Evolutionary conservation across 2,888 invertebrate genomes (phyloP), one percentile per base, ranked within the genome.

Genomic region (Clunio marinus): DNA sequence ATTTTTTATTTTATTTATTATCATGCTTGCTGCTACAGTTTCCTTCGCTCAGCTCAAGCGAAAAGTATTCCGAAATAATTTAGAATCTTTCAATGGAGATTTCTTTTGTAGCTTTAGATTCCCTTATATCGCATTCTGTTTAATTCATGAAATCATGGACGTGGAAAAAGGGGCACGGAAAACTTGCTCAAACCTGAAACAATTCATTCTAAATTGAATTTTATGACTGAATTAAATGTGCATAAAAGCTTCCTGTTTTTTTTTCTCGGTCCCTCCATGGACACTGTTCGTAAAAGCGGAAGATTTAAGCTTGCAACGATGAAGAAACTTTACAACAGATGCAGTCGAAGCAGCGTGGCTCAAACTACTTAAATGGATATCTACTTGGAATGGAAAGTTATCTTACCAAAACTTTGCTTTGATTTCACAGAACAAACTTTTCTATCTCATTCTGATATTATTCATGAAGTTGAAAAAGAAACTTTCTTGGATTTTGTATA

Each of bases 1-100:
- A 51, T 32, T 51, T 66, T 66, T 66, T 51, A 55, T 32, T 55
- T 63, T 63, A 63, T 63, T 63, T 63, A 63, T 63, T 63, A 63
- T 41, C 62, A 24, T 63, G 25, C 32, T 15, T 45, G 3, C 15
- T 15, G 45, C 27, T 27, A 25, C 15, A 32, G n/a, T 57, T 27
- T 45, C 27, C 57, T 27, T 57, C 57, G 57, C 27, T 13, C 32
- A 7, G 32, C 32, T 32, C 8, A 8, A 20, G 17, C 51, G 22
- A 20, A 8, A 17, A 51, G 5, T 20, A 13, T 57, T 25, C 57
- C 13, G 4, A 3, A 22, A 17, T 17, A 51, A 41, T 41, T n/a
- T 8, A 27, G 25, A 57, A 27, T 27, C n/a, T 25, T 27, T 27
- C 57, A 57, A 13, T 15, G 57, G 27, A 27, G n/a, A 15, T 57